A percentile compares a stretch with the other conserved stretches of the same genome.
These are phyloP conservation scores for Campodea augens DNA, from an alignment of 1,140 invertebrate genomes.

Conservation along the genomic window DNA sequence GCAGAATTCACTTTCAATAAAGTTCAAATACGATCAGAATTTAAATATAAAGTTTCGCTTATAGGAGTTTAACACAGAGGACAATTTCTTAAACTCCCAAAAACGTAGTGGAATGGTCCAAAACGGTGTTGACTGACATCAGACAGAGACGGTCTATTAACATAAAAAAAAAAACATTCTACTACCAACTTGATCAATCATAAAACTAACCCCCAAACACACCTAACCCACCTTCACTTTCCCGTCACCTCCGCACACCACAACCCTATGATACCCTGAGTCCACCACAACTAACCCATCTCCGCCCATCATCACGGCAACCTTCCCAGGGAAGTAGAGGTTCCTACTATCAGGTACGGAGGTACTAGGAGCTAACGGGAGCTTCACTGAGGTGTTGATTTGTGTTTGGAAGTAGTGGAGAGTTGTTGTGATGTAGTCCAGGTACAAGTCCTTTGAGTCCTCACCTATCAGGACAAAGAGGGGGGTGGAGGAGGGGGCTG, in stretches of 20 bases:
- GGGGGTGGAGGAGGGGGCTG: conserved; percentile 46
- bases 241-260: conserved; percentile 38
- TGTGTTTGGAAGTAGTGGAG: conserved; percentile 37
- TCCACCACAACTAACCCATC: conserved; percentile 45
- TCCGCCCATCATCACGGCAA: conserved; percentile 25
- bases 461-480: conserved; percentile 66
- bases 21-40: too few species aligned
- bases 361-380: background rate
- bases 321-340: conserved; percentile 44
- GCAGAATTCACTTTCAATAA: too few species aligned
- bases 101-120: too few species aligned
- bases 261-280: conserved; percentile 50
- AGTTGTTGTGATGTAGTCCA: conserved; percentile 40
- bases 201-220: too few species aligned
- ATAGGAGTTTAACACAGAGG: too few species aligned
- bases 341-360: conserved; percentile 12
- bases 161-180: too few species aligned
- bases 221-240: conserved; percentile 36
- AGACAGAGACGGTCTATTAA: too few species aligned
- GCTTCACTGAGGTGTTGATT: background rate
- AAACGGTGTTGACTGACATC: too few species aligned
- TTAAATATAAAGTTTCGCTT: too few species aligned
- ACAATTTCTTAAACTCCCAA: too few species aligned
- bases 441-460: conserved; percentile 49
- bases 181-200: too few species aligned